phyloP scores from a whole-genome alignment of 2,113 vertebrate genomes.

The Rhinolophus sinicus region DNA sequence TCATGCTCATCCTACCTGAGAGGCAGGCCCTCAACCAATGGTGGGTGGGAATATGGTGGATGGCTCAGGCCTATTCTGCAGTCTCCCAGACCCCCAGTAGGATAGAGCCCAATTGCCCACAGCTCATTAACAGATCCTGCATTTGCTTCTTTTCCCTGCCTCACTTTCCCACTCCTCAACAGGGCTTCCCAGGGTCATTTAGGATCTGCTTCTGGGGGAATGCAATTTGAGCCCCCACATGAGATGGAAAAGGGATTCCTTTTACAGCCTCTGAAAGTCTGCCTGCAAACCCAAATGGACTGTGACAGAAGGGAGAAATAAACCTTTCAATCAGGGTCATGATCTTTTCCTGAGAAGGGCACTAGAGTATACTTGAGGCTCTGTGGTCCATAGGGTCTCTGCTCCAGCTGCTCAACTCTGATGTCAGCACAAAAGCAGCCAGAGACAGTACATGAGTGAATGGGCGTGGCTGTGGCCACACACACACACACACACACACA shows the following conservation, averaged over 20 bases:
- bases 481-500: background rate
- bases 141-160: background rate
- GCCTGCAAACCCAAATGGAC: background rate
- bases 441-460: background rate
- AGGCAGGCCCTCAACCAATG: background rate
- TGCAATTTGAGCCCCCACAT: background rate
- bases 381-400: fast-evolving
- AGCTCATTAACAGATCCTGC: background rate
- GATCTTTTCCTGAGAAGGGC: background rate
- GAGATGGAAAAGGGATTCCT: background rate
- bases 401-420: background rate
- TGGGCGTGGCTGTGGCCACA: background rate
- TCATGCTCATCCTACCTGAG: no score
- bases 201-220: background rate
- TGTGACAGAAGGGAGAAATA: background rate
- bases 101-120: background rate
- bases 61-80: background rate
- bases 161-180: background rate
- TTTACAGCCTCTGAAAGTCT: background rate
- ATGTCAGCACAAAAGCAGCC: background rate
- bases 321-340: background rate
- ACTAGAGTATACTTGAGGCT: background rate
- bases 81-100: background rate
- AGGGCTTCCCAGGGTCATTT: background rate
- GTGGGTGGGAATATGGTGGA: background rate